phyloP scores from a whole-genome alignment of 2,113 vertebrate genomes.

The Petaurus breviceps region DNA sequence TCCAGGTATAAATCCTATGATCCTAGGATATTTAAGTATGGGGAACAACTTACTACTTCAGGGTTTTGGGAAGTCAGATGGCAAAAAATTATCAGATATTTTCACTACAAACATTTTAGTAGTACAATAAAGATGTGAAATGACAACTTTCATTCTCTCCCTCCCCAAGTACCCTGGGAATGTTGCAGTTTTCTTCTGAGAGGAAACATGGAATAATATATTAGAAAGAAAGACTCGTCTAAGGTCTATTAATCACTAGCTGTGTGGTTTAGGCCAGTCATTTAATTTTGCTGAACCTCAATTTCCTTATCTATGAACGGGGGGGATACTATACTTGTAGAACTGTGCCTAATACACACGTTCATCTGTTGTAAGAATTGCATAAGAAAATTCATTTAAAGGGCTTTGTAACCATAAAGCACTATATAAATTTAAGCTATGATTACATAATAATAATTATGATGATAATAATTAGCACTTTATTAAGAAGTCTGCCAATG shows the following conservation, averaged over 20 bases:
- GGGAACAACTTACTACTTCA: background rate
- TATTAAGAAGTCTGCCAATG: background rate
- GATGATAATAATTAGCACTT: background rate
- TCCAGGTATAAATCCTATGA: too few relatives aligned
- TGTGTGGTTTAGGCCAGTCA: background rate
- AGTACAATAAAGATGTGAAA: background rate
- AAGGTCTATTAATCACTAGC: background rate
- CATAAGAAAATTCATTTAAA: background rate
- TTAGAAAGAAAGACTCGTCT: background rate
- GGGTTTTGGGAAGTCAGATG: background rate
- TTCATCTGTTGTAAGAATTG: background rate
- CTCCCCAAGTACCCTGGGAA: background rate
- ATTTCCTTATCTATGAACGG: background rate
- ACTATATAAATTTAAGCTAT: background rate
- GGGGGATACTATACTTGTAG: background rate
- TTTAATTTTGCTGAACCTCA: constrained; percentile 22
- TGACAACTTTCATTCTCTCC: background rate
- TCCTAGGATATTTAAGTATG: too few relatives aligned
- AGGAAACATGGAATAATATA: background rate
- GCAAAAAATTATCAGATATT: background rate
- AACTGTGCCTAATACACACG: background rate
- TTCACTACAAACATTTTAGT: background rate
- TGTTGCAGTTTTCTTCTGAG: background rate
- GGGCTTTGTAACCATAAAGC: background rate
- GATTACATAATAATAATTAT: background rate